Percentiles rank a stretch among this genome's conserved stretches.
Conservation (phyloP, 2,797 vertebrate species). For the Fistularia commersonii region DNA sequence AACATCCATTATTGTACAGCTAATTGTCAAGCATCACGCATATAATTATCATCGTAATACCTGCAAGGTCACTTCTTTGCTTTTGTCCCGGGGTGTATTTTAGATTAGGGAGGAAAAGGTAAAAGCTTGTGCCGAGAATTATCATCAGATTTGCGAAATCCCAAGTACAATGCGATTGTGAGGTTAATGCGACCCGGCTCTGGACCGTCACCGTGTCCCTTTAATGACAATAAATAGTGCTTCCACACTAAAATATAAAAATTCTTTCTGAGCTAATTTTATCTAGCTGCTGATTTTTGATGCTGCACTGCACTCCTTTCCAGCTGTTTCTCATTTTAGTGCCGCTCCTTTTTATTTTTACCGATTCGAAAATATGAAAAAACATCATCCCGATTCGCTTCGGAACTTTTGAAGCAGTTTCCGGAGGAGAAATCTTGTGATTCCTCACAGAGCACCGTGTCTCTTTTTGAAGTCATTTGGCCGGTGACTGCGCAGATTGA, state of each 20-base stretch:
- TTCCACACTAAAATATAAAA: slow-evolving; percentile 37
- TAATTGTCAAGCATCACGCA: slow-evolving; percentile 60
- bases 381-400: background rate
- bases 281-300: slow-evolving; percentile 39
- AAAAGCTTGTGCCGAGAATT: slow-evolving; percentile 16
- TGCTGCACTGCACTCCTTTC: slow-evolving; percentile 20
- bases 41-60: slow-evolving; percentile 41
- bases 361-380: slow-evolving; percentile 18
- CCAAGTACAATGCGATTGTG: slow-evolving; percentile 24
- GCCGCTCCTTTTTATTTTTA: slow-evolving; percentile 6
- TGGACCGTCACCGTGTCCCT: background rate
- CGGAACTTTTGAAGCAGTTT: background rate
- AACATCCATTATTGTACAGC: slow-evolving; percentile 48
- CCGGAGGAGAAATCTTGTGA: background rate
- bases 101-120: slow-evolving; percentile 16
- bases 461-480: too few relatives aligned
- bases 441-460: too few relatives aligned
- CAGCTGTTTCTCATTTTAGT: slow-evolving; percentile 30
- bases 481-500: too few relatives aligned
- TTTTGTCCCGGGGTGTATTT: slow-evolving; percentile 23
- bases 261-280: slow-evolving; percentile 37
- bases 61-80: slow-evolving; percentile 37
- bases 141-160: slow-evolving; percentile 30
- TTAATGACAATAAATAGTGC: slow-evolving; percentile 12
- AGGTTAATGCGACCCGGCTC: slow-evolving; percentile 5